A percentile compares a stretch with the other conserved stretches of the same genome.
Evolutionary conservation across 30 jellyfish, hydroid and myxozoan species (phyloP).

Genomic region (Nemopilema nomurai): DNA sequence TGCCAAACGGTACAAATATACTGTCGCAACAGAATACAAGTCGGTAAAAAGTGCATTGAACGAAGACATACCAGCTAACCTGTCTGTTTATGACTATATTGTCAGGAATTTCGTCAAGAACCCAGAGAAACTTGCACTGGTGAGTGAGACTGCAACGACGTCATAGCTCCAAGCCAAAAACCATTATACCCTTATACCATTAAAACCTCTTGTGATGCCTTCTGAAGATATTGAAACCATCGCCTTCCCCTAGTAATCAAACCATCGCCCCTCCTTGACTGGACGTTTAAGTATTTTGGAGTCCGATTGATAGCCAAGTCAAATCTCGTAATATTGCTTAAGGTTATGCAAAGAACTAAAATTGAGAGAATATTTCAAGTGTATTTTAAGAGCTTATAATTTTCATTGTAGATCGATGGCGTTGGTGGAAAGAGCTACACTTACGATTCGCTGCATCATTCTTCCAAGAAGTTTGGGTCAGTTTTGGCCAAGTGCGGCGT

Average conservation of each 20-base stretch:
- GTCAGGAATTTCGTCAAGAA: conserved; percentile 12
- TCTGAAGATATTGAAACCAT: too few species aligned
- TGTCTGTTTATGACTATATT: conserved; percentile 52
- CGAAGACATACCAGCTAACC: conserved; percentile 35
- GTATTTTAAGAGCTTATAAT: background rate
- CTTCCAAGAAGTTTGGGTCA: conserved; percentile 62
- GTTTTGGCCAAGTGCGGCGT: conserved; percentile 41
- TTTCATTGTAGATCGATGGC: conserved; percentile 70
- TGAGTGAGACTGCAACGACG: too few species aligned
- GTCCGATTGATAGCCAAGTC: too few species aligned
- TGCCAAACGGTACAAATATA: background rate
- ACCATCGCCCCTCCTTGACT: too few species aligned
- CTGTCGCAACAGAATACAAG: conserved; percentile 20
- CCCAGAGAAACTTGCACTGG: conserved; percentile 56
- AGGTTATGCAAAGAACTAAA: too few species aligned
- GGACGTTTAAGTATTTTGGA: too few species aligned
- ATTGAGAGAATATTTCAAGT: too few species aligned
- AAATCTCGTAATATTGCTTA: too few species aligned
- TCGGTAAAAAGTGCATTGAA: conserved; percentile 23
- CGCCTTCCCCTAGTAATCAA: too few species aligned
- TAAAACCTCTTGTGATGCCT: too few species aligned
- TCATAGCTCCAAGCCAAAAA: too few species aligned
- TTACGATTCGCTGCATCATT: conserved; percentile 19
- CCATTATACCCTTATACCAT: too few species aligned
- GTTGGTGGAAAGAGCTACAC: conserved; percentile 57